Base-by-base conservation (phyloP, 92 coral and sea anemone genomes). In the Porites lobata region DNA sequence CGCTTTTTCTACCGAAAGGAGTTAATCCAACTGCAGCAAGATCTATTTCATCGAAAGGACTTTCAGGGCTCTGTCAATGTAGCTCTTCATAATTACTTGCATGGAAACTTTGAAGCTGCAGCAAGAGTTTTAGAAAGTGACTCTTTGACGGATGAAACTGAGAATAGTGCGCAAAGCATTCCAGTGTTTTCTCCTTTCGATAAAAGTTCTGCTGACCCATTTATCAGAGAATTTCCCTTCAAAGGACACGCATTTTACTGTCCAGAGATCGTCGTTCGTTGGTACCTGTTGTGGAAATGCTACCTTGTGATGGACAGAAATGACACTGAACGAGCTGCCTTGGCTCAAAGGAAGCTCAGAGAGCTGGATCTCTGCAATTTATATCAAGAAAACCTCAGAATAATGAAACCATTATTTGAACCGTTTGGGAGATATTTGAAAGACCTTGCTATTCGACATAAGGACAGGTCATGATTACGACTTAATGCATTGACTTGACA, bases 351-450 rank as follows among this genome's bases (percentile, higher is more conserved):
- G 12, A 75, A 75, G 58, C 79, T 75, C 79, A 75, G 57, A 47
- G 79, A 75, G 43, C 24, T 75, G 8, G 79, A 75, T 53, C 79
- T 75, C 50, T 18, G 58, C 65, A 75, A 24, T 56, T 32, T 75
- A 14, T 75, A 75, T 57, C 65, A 75, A 20, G 65, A 75, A 75
- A 75, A 75, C 79, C 22, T 75, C 10, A 75, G 79, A 54, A 75
- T 75, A 21, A 75, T 75, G 79, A 75, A 75, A 57, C 66, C 79
- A 54, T 75, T 75, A 65, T 75, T 75, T 75, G 79, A 75, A 75
- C 79, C 79, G 19, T 75, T 75, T 75, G 79, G 79, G 18, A 75
- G 79, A 57, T 75, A 75, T 75, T 54, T 75, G 62, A 64, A 56
- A 22, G 20, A 56, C 65, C 24, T 53, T 54, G 79, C 79, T 20